Evolutionary conservation across 1,140 invertebrate genomes (phyloP), one percentile per base, ranked within the genome.

Genomic region (Trachelipus rathkii): DNA sequence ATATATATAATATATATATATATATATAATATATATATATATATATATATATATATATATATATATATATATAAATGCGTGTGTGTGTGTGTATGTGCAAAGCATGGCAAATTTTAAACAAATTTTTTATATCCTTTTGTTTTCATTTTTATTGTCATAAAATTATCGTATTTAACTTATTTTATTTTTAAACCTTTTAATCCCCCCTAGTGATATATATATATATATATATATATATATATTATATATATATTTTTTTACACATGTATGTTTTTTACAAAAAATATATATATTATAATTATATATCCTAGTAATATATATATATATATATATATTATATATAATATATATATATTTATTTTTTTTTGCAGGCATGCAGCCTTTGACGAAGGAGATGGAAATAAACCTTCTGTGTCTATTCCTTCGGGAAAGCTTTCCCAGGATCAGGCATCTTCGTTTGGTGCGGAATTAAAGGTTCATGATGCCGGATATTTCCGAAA

Each of bases 151-250:
- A 3, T 33, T 33, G 33, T 33, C 6, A 33, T 33, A 33, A 33
- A 33, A 33, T 1, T 33, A 1, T 33, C 6, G 2, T 33, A 33
- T 33, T 33, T 33, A 33, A 3, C 33, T 33, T 33, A 33, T 60
- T 60, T 60, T 19, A 13, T 8, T 50, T 10, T 50, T 50, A 60
- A 15, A 15, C 4, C 19, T 60, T 15, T 60, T 3, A 60, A 15
- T 60, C 4, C 1, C 19, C 11, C 19, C 8, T n/a, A n/a, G n/a
- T n/a, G n/a, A 60, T 60, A 60, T 60, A 60, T 60, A 60, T 60
- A 60, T 60, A 60, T 60, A 60, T 60, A 60, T 60, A 60, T 60
- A 60, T 60, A 60, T 60, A 60, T 60, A 60, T 60, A 60, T 60
- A 60, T 60, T 60, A 60, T 60, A 60, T 60, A 60, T 60, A 60